Percentiles rank a stretch among this genome's conserved stretches.
These are phyloP conservation scores for Athalia cordata DNA, from an alignment of 2,888 invertebrate genomes.

Conservation along the genomic window DNA sequence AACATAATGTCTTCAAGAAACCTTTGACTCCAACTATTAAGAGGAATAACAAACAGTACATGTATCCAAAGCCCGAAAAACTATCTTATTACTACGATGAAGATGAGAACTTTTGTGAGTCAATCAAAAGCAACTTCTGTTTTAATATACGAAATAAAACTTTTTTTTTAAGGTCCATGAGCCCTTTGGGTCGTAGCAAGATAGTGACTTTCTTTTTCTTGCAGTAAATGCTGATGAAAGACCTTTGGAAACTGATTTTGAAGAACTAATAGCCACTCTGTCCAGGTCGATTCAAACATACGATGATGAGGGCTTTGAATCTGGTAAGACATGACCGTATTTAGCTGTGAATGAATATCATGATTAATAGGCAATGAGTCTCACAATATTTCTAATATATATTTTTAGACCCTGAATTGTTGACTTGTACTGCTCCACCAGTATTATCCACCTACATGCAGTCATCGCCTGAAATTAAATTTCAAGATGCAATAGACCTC, in stretches of 20 bases:
- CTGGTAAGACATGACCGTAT: conserved; percentile 53
- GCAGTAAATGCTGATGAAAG: conserved; percentile 49
- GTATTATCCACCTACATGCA: neutral
- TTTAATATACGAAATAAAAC: conserved; percentile 25
- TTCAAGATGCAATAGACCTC: conserved; percentile 45
- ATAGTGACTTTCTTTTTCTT: neutral
- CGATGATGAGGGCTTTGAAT: conserved; percentile 57
- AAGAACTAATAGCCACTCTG: conserved; percentile 45
- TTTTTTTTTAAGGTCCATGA: neutral
- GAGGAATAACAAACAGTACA: conserved; percentile 27
- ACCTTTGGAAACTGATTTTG: conserved; percentile 48
- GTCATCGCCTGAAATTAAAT: neutral
- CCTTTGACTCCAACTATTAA: conserved; percentile 52
- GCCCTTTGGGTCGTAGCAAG: neutral
- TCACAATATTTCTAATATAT: neutral
- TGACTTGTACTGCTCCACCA: neutral
- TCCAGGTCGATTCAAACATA: conserved; percentile 30
- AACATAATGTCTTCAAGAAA: conserved; percentile 55
- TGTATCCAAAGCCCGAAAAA: conserved; percentile 56
- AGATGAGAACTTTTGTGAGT: conserved; percentile 50
- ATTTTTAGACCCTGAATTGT: conserved; percentile 38
- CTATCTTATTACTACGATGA: conserved; percentile 53
- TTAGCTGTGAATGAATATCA: neutral
- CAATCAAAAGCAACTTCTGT: conserved; percentile 22
- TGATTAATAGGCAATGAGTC: too few species aligned